Conservation (phyloP, 2,113 vertebrate genomes). For the Phoxinus phoxinus region DNA sequence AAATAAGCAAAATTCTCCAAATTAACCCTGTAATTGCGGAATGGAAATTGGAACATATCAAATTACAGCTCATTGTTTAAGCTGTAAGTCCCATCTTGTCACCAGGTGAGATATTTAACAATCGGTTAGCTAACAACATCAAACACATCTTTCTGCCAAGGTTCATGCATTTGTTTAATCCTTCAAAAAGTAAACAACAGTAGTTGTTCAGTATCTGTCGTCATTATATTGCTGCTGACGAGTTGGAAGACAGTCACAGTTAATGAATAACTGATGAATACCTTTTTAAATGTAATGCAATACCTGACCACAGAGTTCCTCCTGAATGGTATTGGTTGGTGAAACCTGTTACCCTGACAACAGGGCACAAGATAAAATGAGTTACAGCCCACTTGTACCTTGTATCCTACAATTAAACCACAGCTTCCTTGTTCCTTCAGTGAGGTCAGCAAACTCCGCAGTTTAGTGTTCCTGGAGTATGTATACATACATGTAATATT, state of each 20-base stretch:
- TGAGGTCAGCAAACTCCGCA: background rate
- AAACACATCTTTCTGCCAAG: background rate
- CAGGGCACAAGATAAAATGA: slow-evolving; percentile 36
- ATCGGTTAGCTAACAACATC: background rate
- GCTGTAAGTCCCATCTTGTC: background rate
- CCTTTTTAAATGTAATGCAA: slow-evolving; percentile 33
- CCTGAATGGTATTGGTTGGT: slow-evolving; percentile 12
- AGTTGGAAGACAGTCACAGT: slow-evolving; percentile 15
- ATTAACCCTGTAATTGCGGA: background rate
- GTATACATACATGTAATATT: background rate
- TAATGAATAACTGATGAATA: slow-evolving; percentile 45
- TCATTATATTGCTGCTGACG: background rate
- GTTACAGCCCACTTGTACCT: slow-evolving; percentile 49
- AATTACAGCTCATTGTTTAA: background rate
- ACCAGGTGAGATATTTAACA: background rate
- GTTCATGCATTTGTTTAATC: background rate
- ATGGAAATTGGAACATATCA: background rate
- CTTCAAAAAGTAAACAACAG: background rate
- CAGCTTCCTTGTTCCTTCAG: slow-evolving; percentile 50
- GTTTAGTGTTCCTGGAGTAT: background rate
- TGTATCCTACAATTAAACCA: slow-evolving; percentile 49
- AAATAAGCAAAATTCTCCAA: background rate
- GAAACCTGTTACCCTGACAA: slow-evolving; percentile 42
- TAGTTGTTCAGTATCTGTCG: background rate
- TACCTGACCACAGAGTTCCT: slow-evolving; percentile 1